Percentiles rank a stretch among this genome's conserved stretches.
These are phyloP conservation scores for Salmo trutta DNA, from an alignment of 2,797 vertebrate species.

Conservation along the genomic window DNA sequence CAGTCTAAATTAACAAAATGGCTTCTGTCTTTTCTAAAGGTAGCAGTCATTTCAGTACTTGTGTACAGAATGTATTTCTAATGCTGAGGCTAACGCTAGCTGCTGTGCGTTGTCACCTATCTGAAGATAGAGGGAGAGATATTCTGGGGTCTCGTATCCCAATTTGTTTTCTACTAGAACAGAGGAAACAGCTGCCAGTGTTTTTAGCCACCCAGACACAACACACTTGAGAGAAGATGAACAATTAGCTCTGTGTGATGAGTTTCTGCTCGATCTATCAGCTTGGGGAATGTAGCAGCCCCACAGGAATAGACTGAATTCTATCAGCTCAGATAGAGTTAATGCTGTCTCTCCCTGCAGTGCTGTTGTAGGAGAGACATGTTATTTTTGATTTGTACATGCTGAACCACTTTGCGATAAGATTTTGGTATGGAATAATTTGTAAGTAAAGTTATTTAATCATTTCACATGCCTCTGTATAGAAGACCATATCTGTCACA, in stretches of 20 bases:
- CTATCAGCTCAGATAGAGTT: slow-evolving; percentile 8
- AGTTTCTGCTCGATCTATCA: slow-evolving; percentile 51
- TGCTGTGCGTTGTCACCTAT: slow-evolving; percentile 15
- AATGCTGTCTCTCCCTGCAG: slow-evolving; percentile 34
- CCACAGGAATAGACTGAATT: slow-evolving; percentile 28
- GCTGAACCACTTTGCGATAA: neutral
- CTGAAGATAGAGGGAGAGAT: neutral
- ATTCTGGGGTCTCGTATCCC: slow-evolving; percentile 39
- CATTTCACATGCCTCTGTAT: neutral
- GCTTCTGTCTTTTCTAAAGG: slow-evolving; percentile 14
- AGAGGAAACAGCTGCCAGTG: slow-evolving; percentile 37
- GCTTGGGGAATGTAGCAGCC: slow-evolving; percentile 35
- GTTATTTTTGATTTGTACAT: slow-evolving; percentile 13
- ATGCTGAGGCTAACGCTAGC: slow-evolving; percentile 38
- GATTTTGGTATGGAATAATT: neutral
- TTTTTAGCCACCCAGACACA: slow-evolving; percentile 44
- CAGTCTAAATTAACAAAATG: neutral
- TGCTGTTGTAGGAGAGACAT: slow-evolving; percentile 35
- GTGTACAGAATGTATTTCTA: too few relatives aligned
- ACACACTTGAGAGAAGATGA: slow-evolving; percentile 52
- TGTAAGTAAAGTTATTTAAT: neutral
- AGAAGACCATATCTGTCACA: neutral
- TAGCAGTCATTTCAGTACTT: slow-evolving; percentile 12
- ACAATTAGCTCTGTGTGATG: slow-evolving; percentile 58
- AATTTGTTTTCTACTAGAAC: slow-evolving; percentile 45